A percentile compares a stretch with the other conserved stretches of the same genome.
phyloP scores from a whole-genome alignment of 2,113 vertebrate genomes.

The Amia ocellicauda region DNA sequence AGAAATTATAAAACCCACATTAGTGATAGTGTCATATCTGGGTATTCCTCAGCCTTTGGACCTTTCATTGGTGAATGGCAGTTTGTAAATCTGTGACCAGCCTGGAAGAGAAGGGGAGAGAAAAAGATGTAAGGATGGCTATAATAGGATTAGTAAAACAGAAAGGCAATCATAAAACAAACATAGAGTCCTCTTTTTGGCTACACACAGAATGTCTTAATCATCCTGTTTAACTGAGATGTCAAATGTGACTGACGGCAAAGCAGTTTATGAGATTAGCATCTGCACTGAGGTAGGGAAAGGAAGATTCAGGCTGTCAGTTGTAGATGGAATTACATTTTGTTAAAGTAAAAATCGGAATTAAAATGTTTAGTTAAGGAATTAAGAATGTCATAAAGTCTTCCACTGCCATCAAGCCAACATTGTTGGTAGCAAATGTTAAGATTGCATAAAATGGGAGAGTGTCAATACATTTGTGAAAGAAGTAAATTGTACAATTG shows the following conservation, averaged over 20 bases:
- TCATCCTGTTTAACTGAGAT: conserved; percentile 4
- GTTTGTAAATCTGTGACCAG: background rate
- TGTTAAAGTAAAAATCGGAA: background rate
- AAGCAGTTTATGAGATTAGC: conserved; percentile 3
- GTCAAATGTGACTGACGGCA: conserved; percentile 2
- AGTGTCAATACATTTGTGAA: no score
- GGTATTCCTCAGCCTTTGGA: background rate
- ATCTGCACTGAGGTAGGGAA: conserved; percentile 5
- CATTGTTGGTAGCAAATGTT: background rate
- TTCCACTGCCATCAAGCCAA: background rate
- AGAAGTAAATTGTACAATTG: no score
- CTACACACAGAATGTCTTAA: conserved; percentile 14
- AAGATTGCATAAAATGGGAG: no score
- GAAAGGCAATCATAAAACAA: conserved; percentile 2
- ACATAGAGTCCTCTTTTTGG: background rate
- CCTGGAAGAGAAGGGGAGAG: background rate
- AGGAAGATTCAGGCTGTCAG: conserved; percentile 9
- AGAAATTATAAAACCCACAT: background rate
- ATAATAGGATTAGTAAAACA: conserved; percentile 1
- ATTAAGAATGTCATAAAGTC: background rate
- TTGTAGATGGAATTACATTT: background rate
- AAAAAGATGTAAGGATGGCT: background rate
- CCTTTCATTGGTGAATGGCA: conserved; percentile 3
- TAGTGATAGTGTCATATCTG: background rate
- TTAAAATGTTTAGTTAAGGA: background rate